phyloP scores from a whole-genome alignment of 1,140 invertebrate species.

The Ceratina calcarata region DNA sequence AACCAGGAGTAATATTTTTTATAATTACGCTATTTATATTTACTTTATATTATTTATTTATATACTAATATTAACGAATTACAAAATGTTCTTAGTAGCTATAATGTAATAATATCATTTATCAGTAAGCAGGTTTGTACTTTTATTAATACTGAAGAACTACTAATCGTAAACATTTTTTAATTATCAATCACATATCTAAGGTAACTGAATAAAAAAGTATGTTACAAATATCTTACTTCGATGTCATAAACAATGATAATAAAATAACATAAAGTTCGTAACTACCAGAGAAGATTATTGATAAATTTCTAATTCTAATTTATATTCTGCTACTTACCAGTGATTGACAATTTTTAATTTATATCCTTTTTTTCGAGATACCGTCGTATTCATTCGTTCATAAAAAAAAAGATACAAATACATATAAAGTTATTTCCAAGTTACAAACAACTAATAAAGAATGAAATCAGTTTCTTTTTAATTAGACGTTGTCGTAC shows the following conservation, averaged over 20 bases:
- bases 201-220: neutral
- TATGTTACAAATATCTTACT: neutral
- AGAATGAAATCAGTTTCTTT: slow-evolving; percentile 19
- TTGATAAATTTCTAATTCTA: neutral
- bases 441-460: neutral
- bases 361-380: neutral
- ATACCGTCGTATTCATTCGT: too few relatives aligned
- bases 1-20: slow-evolving; percentile 5
- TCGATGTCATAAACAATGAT: slow-evolving; percentile 19
- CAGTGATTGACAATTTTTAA: slow-evolving; percentile 15
- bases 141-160: neutral
- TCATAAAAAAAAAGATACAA: neutral
- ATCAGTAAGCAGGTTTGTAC: slow-evolving; percentile 12
- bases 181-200: slow-evolving; percentile 6
- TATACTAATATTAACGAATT: slow-evolving; percentile 32
- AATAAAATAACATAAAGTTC: slow-evolving; percentile 21
- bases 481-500: neutral
- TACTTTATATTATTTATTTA: slow-evolving; percentile 21
- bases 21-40: slow-evolving; percentile 4
- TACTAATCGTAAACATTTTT: slow-evolving; percentile 10
- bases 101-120: neutral
- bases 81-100: slow-evolving; percentile 14
- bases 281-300: neutral
- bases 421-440: slow-evolving; percentile 7
- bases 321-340: slow-evolving; percentile 2